Conservation (phyloP, 2,113 vertebrate genomes). For the Struthidea cinerea region DNA sequence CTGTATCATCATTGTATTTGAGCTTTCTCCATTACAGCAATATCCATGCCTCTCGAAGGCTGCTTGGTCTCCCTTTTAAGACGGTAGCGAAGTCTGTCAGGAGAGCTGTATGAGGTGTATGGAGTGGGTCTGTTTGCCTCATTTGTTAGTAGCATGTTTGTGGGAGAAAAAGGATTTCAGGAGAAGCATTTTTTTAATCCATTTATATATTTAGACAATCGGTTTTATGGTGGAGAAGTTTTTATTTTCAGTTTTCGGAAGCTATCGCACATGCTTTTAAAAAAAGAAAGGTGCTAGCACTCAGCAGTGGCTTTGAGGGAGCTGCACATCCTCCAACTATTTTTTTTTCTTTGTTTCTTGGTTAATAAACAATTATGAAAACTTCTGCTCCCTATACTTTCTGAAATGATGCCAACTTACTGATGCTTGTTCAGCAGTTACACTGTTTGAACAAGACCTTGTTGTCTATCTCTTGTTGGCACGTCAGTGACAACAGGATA, state of each 20-base stretch:
- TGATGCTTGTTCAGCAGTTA: background rate
- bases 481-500: background rate
- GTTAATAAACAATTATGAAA: conserved; percentile 4
- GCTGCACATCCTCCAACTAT: background rate
- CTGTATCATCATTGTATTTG: background rate
- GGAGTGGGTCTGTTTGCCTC: background rate
- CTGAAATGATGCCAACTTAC: background rate
- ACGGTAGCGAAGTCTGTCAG: background rate
- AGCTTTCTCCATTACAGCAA: background rate
- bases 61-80: background rate
- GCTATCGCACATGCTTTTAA: fast-evolving
- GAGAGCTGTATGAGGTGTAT: background rate
- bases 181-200: background rate
- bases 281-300: background rate
- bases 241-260: background rate
- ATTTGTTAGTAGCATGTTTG: background rate
- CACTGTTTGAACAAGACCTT: conserved; percentile 4
- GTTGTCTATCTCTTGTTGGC: conserved; percentile 10
- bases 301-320: background rate
- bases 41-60: background rate
- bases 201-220: background rate
- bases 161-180: background rate
- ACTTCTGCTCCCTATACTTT: background rate
- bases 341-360: background rate
- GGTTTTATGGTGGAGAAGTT: background rate